Percentiles rank a stretch among this genome's conserved stretches.
Conservation (phyloP, 1,140 invertebrate species). For the Chironomus striatipennis region DNA sequence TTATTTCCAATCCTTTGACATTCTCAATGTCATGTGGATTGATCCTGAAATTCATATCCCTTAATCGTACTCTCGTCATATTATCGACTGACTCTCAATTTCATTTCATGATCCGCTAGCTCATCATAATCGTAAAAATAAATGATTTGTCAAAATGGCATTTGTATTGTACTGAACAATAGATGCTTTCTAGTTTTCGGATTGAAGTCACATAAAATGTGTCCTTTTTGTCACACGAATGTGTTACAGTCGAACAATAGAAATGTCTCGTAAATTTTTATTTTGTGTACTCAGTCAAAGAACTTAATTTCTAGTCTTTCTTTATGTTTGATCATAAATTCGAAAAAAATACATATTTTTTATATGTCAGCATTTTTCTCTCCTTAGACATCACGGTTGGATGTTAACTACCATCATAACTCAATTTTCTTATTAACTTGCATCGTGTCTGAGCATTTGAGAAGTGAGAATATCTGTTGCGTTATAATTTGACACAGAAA, state of each 20-base stretch:
- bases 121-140: conserved; percentile 19
- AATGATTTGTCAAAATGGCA: conserved; percentile 16
- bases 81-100: neutral
- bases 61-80: neutral
- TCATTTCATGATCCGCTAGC: neutral
- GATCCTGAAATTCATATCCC: neutral
- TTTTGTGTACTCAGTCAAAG: neutral
- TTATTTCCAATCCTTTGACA: neutral
- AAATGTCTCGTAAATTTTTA: neutral
- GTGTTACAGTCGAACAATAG: neutral
- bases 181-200: too few species aligned
- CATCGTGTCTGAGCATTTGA: too few species aligned
- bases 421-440: neutral
- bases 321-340: neutral
- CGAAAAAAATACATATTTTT: too few species aligned
- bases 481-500: neutral
- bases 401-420: conserved; percentile 1
- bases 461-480: neutral
- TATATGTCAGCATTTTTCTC: too few species aligned
- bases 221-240: conserved; percentile 13
- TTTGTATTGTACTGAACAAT: neutral
- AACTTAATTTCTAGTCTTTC: neutral
- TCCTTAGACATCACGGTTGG: neutral
- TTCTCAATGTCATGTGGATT: conserved; percentile 14
- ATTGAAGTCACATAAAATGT: neutral